phyloP scores from a whole-genome alignment of 2,113 vertebrate species.

The Alligator mississippiensis region DNA sequence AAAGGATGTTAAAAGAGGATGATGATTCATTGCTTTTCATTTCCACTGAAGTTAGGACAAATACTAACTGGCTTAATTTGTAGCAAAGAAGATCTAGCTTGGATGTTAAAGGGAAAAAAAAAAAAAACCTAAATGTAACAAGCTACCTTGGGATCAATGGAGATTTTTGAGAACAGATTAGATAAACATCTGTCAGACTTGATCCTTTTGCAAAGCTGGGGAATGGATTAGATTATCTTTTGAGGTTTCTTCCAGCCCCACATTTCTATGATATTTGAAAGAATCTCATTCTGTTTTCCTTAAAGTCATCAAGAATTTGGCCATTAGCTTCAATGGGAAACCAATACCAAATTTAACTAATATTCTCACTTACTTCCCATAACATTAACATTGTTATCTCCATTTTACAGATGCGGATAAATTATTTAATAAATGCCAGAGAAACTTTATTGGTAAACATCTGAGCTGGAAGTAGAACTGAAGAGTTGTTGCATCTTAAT shows the following conservation, averaged over 20 bases:
- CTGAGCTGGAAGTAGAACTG: background rate
- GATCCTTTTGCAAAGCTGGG: background rate
- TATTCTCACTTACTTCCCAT: background rate
- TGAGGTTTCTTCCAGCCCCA: background rate
- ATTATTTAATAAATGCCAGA: background rate
- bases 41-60: background rate
- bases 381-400: background rate
- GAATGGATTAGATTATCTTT: background rate
- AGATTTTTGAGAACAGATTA: background rate
- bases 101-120: fast-evolving
- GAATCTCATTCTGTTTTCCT: background rate
- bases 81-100: background rate
- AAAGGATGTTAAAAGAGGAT: background rate
- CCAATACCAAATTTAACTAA: background rate
- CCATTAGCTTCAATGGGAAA: background rate
- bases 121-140: fast-evolving
- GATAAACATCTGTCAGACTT: fast-evolving
- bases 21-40: too few relatives aligned
- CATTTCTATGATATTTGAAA: background rate
- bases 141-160: background rate
- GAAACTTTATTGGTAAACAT: background rate
- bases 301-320: background rate
- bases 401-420: background rate
- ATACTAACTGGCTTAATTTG: background rate
- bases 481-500: background rate